Evolutionary conservation across 2,113 vertebrate species (phyloP).

Genomic region (Myiozetetes cayanensis): DNA sequence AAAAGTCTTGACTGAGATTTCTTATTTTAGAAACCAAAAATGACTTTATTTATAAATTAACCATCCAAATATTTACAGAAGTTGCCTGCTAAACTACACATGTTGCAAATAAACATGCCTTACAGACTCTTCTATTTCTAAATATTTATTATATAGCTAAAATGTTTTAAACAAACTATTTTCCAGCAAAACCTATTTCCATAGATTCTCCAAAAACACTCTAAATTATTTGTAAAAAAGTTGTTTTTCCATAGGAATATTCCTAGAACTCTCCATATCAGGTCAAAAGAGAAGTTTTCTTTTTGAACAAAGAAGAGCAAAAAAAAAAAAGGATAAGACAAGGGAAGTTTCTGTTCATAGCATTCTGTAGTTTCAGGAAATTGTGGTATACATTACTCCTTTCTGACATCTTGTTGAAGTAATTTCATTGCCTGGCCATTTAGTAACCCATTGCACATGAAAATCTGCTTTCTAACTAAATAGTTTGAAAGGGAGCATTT

Average conservation of each 20-base stretch:
- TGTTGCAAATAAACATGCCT: not conserved
- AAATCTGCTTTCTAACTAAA: not conserved
- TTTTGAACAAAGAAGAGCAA: not conserved
- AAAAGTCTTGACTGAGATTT: not conserved
- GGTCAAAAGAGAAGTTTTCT: not conserved
- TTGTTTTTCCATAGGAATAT: not conserved
- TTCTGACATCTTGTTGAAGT: not conserved
- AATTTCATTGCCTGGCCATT: not conserved
- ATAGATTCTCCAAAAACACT: not conserved
- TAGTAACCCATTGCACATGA: not conserved
- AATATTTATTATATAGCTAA: constrained; percentile 1
- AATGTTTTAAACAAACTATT: not conserved
- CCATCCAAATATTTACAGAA: not conserved
- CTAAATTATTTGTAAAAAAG: not conserved
- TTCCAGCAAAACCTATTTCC: not conserved
- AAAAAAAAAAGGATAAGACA: not conserved
- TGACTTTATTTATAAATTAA: constrained; percentile 21
- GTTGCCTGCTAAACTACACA: not conserved
- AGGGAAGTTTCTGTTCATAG: not conserved
- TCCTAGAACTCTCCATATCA: not conserved
- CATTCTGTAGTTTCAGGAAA: not conserved
- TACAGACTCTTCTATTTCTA: not conserved
- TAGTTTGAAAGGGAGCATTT: not conserved
- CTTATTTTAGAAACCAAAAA: constrained; percentile 35
- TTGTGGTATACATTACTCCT: not conserved